These are phyloP conservation scores for Pterocles burchelli DNA, from an alignment of 2,113 vertebrate species.

Conservation along the genomic window DNA sequence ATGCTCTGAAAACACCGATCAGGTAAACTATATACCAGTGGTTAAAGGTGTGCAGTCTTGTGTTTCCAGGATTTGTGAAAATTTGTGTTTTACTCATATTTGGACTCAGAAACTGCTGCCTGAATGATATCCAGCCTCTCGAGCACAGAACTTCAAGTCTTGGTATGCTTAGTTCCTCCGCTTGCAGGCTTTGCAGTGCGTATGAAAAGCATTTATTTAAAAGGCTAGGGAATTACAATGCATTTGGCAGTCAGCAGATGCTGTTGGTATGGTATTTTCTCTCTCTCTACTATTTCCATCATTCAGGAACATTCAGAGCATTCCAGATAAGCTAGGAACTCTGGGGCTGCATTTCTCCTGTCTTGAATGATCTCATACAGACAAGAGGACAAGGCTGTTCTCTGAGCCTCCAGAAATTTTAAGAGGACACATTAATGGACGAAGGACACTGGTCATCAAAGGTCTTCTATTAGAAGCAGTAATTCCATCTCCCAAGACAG, in stretches of 20 bases:
- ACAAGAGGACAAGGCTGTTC: background rate
- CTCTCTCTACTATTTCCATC: background rate
- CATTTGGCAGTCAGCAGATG: slow-evolving; percentile 3
- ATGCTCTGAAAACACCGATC: slow-evolving; percentile 5
- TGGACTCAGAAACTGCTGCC: background rate
- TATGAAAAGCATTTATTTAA: slow-evolving; percentile 18
- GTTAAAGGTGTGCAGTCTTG: background rate
- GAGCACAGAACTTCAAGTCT: background rate
- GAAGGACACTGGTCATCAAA: background rate
- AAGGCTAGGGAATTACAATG: background rate
- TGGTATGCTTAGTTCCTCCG: background rate
- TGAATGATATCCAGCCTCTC: background rate
- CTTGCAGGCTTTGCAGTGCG: background rate
- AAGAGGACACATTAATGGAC: background rate
- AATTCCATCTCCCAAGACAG: background rate
- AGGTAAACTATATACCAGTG: background rate
- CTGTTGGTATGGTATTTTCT: background rate
- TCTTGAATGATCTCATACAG: background rate
- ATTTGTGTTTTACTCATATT: background rate
- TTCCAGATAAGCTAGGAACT: background rate
- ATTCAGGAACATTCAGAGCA: background rate
- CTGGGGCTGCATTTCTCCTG: background rate
- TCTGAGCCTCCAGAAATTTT: background rate
- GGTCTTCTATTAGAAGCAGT: background rate
- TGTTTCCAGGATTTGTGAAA: slow-evolving; percentile 7